Conservation (phyloP, 2,113 vertebrate genomes). For the Cyanoramphus novaezelandiae region DNA sequence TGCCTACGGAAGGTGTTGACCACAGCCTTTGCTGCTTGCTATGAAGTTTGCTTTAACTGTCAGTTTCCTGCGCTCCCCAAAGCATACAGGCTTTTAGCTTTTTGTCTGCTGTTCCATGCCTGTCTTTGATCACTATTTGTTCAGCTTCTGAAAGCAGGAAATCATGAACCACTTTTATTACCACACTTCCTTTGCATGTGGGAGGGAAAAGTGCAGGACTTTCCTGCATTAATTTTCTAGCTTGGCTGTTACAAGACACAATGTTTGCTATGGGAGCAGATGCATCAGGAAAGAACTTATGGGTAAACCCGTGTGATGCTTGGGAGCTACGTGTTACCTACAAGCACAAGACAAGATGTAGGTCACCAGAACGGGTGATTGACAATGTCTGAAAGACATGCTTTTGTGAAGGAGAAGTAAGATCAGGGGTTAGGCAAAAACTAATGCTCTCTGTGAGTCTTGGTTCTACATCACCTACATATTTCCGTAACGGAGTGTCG, state of each 20-base stretch:
- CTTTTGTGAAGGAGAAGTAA: not conserved
- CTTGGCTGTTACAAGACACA: not conserved
- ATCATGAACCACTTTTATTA: conserved; percentile 18
- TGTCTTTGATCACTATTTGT: not conserved
- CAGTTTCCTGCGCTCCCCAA: not conserved
- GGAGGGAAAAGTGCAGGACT: conserved; percentile 17
- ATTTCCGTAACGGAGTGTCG: not conserved
- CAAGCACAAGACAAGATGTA: not conserved
- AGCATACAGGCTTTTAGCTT: not conserved
- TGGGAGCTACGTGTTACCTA: not conserved
- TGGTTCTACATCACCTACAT: not conserved
- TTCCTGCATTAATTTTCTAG: not conserved
- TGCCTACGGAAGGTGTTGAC: not conserved
- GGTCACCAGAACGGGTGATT: not conserved
- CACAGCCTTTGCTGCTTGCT: not conserved
- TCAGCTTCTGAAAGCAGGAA: conserved; percentile 19
- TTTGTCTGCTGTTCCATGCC: not conserved
- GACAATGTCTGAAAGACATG: not conserved
- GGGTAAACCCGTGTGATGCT: not conserved
- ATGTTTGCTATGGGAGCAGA: not conserved
- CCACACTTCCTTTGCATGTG: not conserved
- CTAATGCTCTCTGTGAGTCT: not conserved
- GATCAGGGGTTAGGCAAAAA: not conserved
- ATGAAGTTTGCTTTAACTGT: not conserved
- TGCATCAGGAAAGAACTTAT: not conserved